phyloP scores from a whole-genome alignment of 2,888 invertebrate species.

The Cotesia congregata region DNA sequence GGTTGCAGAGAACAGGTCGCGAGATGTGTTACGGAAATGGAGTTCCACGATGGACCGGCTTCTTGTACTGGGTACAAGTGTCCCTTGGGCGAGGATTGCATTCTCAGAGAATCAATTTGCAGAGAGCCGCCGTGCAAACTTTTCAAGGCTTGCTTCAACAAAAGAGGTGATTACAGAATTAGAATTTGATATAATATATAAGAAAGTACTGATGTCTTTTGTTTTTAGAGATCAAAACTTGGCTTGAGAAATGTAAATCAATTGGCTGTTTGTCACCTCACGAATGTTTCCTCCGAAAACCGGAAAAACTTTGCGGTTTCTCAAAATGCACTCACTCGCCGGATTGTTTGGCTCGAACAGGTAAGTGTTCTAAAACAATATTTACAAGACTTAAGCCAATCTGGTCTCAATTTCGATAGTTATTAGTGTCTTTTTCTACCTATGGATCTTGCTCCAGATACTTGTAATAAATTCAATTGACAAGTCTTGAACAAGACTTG shows the following conservation, averaged over 20 bases:
- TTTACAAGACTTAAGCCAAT: too few relatives aligned
- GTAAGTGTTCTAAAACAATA: constrained; percentile 38
- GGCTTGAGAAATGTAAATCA: constrained; percentile 54
- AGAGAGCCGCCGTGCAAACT: constrained; percentile 60
- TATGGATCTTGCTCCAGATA: too few relatives aligned
- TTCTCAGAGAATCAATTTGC: constrained; percentile 59
- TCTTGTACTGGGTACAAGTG: constrained; percentile 58
- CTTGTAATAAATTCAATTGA: too few relatives aligned
- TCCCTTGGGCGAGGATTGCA: constrained; percentile 56
- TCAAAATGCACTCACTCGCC: constrained; percentile 54
- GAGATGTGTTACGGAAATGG: constrained; percentile 56
- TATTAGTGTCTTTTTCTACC: too few relatives aligned
- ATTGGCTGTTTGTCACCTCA: constrained; percentile 59
- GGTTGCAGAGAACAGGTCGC: constrained; percentile 57
- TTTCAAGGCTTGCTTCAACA: constrained; percentile 55
- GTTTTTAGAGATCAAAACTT: constrained; percentile 53
- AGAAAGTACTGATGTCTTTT: background rate
- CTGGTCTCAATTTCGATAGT: too few relatives aligned
- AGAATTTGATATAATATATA: background rate
- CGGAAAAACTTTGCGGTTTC: constrained; percentile 49
- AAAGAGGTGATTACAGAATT: constrained; percentile 48
- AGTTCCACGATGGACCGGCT: constrained; percentile 56
- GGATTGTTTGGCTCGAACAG: constrained; percentile 53
- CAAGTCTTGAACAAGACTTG: too few relatives aligned
- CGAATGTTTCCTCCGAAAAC: constrained; percentile 60